Evolutionary conservation across 1,140 invertebrate species (phyloP).

Genomic region (Daktulosphaira vitifoliae): DNA sequence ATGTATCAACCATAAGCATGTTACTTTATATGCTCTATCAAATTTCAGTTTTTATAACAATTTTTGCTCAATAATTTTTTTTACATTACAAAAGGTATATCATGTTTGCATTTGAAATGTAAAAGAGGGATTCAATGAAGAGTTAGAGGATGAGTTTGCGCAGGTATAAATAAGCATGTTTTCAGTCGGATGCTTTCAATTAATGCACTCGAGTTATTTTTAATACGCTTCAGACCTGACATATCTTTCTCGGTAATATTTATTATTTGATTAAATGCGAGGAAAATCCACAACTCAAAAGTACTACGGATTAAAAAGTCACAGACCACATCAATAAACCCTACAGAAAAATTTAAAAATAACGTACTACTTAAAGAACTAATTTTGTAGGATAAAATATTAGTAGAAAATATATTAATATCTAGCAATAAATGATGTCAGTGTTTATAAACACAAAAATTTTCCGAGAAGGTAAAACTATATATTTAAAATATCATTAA

Average conservation of each 20-base stretch:
- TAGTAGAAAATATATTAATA: too few species aligned
- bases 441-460: too few species aligned
- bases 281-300: constrained; percentile 3
- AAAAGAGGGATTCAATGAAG: neutral
- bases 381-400: too few species aligned
- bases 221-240: constrained; percentile 2
- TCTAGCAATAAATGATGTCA: too few species aligned
- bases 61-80: too few species aligned
- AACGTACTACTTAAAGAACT: too few species aligned
- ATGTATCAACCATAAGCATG: too few species aligned
- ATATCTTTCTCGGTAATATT: constrained; percentile 8
- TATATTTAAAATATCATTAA: neutral
- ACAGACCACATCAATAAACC: constrained; percentile 1
- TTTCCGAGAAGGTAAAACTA: too few species aligned
- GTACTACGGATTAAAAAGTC: constrained; percentile 12
- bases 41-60: too few species aligned
- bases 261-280: constrained; percentile 25
- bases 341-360: neutral
- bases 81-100: too few species aligned
- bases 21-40: too few species aligned
- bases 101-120: constrained; percentile 1
- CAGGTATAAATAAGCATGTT: constrained; percentile 32
- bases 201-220: constrained; percentile 28
- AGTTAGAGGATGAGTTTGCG: neutral
- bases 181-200: constrained; percentile 27